Evolutionary conservation across 2,797 vertebrate species (phyloP), one percentile per base, ranked within the genome.

Genomic region (Sternotherus odoratus): DNA sequence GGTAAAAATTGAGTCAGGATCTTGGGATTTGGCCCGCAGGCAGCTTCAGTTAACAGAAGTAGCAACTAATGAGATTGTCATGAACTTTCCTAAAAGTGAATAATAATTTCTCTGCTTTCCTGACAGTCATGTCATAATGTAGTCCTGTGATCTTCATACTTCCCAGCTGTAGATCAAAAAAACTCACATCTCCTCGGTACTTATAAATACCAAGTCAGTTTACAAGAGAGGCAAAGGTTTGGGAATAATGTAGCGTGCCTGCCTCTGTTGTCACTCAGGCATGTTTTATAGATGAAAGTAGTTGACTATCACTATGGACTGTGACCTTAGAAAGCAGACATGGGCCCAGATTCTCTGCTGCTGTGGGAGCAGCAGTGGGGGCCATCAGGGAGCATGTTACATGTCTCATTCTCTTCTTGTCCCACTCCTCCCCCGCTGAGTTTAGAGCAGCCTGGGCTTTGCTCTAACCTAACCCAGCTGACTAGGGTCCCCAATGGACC

Each of bases 1-100:
- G 1, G 82, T 51, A 16, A 82, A 94, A 89, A 23, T 75, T 88
- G 48, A 85, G 39, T 85, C 75, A 49, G 56, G 36, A 85, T 88
- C 88, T 39, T 91, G 46, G 79, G 33, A n/a, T 63, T 17, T 63
- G 60, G 33, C 33, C 60, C 33, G 17, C 60, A 63, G 33, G 33
- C 60, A 19, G 60, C 33, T 63, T 63, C 60, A 77, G 77, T 26
- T 1, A 4, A 83, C 82, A 83, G 89, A 89, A 90, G 88, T 50
- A 46, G 46, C 84, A 72, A 72, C 8, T 72, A 54, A 33, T n/a
- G 17, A 57, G 30, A 0, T 39, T 43, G 36, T 43, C 43, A 28
- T 74, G 69, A 74, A 0, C 3, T 91, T 46, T 26, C 50, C 82
- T 51, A 39, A 30, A 48, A 82, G 39, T 60, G 43, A 83, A 66